phyloP scores from a whole-genome alignment of 2,113 vertebrate genomes.

The Prionailurus viverrinus region DNA sequence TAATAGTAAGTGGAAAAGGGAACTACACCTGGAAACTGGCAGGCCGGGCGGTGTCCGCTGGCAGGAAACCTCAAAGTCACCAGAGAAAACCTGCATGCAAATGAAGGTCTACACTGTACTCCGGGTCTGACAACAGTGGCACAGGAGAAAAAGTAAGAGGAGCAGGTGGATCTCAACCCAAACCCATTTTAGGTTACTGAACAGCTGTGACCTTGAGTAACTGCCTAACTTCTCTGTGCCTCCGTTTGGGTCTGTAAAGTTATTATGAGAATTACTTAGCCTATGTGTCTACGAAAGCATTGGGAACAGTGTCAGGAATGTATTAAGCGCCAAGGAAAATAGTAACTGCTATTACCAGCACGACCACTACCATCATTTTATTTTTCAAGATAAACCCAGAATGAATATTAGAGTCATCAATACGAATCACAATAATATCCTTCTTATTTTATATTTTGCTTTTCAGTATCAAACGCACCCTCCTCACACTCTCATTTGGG shows the following conservation, averaged over 20 bases:
- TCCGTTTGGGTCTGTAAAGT: constrained; percentile 17
- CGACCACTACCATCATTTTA: background rate
- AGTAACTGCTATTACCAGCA: background rate
- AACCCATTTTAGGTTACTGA: background rate
- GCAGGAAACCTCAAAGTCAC: background rate
- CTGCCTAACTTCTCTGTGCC: background rate
- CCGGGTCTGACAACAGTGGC: background rate
- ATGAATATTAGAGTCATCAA: background rate
- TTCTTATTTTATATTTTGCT: background rate
- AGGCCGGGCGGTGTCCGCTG: background rate
- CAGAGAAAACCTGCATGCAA: background rate
- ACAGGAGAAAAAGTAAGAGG: background rate
- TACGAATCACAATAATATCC: background rate
- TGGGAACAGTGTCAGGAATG: background rate
- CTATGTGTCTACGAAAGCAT: background rate
- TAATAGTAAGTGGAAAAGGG: background rate
- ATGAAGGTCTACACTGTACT: background rate
- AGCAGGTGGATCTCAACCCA: background rate
- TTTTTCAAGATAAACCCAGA: background rate
- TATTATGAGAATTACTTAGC: background rate
- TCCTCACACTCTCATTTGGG: background rate
- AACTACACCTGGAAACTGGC: background rate
- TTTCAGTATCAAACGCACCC: background rate
- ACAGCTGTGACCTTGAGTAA: background rate
- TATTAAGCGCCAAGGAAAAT: background rate